Evolutionary conservation across 64 coral and sea anemone species (phyloP).

Genomic region (Anthopleura sola): DNA sequence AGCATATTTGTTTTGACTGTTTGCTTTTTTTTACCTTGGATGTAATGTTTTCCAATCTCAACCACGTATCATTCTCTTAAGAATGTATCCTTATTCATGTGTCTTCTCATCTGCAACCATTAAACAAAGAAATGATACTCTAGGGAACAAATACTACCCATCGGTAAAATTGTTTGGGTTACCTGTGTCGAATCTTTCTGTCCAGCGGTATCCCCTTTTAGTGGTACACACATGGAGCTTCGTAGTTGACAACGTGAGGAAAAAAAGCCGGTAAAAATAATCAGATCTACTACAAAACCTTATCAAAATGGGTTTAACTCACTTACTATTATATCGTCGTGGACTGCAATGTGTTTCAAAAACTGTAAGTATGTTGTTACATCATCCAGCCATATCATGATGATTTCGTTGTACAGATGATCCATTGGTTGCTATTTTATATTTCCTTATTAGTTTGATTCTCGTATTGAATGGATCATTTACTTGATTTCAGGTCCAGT

Average conservation of each 20-base stretch:
- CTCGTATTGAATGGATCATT: background rate
- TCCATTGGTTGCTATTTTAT: too few relatives aligned
- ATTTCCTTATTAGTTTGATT: background rate
- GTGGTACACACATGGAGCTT: background rate
- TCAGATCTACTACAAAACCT: background rate
- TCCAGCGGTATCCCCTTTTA: background rate
- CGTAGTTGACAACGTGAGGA: background rate
- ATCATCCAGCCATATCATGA: background rate
- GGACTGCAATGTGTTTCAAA: conserved; percentile 32
- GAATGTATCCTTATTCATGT: too few relatives aligned
- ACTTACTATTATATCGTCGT: conserved; percentile 32
- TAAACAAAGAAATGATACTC: too few relatives aligned
- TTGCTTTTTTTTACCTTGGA: too few relatives aligned
- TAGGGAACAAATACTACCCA: too few relatives aligned
- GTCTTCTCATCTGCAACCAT: too few relatives aligned
- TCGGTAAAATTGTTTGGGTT: too few relatives aligned
- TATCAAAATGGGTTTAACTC: conserved; percentile 25
- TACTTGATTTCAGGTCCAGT: conserved; percentile 20
- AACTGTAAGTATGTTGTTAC: conserved; percentile 13
- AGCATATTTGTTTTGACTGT: too few relatives aligned
- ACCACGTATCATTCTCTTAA: too few relatives aligned
- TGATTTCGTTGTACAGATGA: too few relatives aligned
- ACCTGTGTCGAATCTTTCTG: background rate
- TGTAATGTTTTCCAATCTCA: too few relatives aligned
- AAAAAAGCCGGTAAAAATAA: conserved; percentile 1